These are phyloP conservation scores for Myrmophylax atrothorax DNA, from an alignment of 2,113 vertebrate genomes.

Conservation along the genomic window DNA sequence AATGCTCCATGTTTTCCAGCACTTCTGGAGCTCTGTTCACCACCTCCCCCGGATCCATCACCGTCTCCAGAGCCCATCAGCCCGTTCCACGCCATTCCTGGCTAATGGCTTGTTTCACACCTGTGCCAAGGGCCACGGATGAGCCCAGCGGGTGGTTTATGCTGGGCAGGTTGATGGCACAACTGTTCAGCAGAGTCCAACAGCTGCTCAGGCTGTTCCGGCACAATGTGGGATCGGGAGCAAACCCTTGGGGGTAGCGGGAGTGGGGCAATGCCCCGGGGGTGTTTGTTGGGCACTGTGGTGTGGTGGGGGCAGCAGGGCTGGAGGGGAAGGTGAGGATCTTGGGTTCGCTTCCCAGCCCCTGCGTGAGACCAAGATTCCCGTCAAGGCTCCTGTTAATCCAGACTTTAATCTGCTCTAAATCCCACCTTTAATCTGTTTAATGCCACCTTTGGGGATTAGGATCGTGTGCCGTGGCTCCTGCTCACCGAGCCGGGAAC, in stretches of 20 bases:
- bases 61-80: background rate
- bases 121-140: background rate
- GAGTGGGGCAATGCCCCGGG: background rate
- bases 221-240: background rate
- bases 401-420: background rate
- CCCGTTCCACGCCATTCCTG: rapidly evolving
- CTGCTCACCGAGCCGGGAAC: background rate
- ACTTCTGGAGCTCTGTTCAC: background rate
- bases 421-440: constrained; percentile 6
- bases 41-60: rapidly evolving
- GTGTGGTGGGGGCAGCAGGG: background rate
- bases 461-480: background rate
- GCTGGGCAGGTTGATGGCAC: rapidly evolving
- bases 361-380: background rate
- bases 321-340: background rate
- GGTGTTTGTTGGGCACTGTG: background rate
- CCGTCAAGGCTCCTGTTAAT: background rate
- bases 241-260: rapidly evolving
- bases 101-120: background rate
- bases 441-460: background rate
- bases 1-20: rapidly evolving
- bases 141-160: background rate
- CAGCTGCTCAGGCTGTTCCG: background rate
- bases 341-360: background rate
- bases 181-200: background rate